Evolutionary conservation across 2,888 invertebrate genomes (phyloP).

Genomic region (Gisinianus flammeolus): DNA sequence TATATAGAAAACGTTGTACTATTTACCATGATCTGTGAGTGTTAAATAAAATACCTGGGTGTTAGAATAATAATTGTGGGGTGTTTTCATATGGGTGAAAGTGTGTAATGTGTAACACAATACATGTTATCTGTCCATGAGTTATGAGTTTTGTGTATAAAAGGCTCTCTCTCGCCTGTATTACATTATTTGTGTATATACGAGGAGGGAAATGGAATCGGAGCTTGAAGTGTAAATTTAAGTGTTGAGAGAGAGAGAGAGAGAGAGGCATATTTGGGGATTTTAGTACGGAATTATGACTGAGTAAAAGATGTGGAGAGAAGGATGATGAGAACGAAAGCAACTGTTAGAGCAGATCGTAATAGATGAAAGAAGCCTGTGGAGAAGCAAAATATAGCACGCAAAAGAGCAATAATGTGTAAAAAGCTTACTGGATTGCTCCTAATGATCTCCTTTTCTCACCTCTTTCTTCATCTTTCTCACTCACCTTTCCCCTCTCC

Average conservation of each 20-base stretch:
- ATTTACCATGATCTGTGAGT: too few species aligned
- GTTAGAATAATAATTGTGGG: neutral
- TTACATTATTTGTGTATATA: too few species aligned
- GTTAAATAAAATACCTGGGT: neutral
- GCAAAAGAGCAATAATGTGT: conserved; percentile 56
- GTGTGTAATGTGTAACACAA: too few species aligned
- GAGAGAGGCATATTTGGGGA: conserved; percentile 7
- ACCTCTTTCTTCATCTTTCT: conserved; percentile 19
- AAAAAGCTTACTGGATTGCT: too few species aligned
- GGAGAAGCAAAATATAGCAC: conserved; percentile 43
- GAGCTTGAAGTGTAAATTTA: neutral
- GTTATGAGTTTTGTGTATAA: neutral
- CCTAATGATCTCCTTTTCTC: conserved; percentile 47
- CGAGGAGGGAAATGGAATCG: neutral
- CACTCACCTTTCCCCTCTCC: conserved; percentile 28
- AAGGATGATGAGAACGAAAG: conserved; percentile 39
- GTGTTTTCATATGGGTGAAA: neutral
- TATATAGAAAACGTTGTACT: too few species aligned
- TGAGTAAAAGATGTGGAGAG: conserved; percentile 28
- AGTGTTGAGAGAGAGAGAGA: neutral
- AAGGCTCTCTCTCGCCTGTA: too few species aligned
- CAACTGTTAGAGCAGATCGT: conserved; percentile 38
- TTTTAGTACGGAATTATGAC: conserved; percentile 2
- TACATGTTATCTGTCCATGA: neutral
- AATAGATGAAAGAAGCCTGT: conserved; percentile 36